Percentiles rank a stretch among this genome's conserved stretches.
phyloP scores from a whole-genome alignment of 2,888 invertebrate species.

The Eustalomyia histrio region DNA sequence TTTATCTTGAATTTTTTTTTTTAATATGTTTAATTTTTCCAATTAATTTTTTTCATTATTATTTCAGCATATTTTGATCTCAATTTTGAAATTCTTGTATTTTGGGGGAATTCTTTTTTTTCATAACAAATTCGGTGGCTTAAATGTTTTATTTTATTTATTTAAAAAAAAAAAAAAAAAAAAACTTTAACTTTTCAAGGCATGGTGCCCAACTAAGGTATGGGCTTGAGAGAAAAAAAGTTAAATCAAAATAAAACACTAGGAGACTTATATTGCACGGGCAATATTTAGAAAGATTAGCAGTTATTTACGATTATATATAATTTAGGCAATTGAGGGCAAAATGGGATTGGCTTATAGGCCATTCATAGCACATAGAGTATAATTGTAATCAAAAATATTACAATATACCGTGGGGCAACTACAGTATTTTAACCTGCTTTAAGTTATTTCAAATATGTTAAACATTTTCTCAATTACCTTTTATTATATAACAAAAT shows the following conservation, averaged over 20 bases:
- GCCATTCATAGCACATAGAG: too few species aligned
- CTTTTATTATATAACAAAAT: too few species aligned
- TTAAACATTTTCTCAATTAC: too few species aligned
- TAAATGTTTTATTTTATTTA: conserved; percentile 16
- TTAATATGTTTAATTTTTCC: conserved; percentile 47
- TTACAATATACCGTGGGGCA: too few species aligned
- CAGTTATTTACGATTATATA: neutral
- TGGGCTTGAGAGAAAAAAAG: neutral
- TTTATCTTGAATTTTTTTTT: conserved; percentile 47
- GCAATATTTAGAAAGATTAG: neutral
- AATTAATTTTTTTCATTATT: conserved; percentile 64
- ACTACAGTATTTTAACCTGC: too few species aligned
- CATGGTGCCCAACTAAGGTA: neutral
- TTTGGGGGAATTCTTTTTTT: conserved; percentile 34
- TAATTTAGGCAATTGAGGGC: too few species aligned
- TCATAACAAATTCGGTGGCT: conserved; percentile 17
- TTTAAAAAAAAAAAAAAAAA: too few species aligned
- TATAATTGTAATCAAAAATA: too few species aligned
- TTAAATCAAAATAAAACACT: neutral
- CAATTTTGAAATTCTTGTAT: conserved; percentile 39
- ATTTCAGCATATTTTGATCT: conserved; percentile 62
- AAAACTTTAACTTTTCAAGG: conserved; percentile 1
- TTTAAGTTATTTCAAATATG: too few species aligned
- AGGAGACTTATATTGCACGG: neutral
- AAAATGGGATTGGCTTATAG: too few species aligned